A percentile compares a stretch with the other conserved stretches of the same genome.
Conservation (phyloP, 2,888 invertebrate genomes). For the Hypomecis punctinalis region DNA sequence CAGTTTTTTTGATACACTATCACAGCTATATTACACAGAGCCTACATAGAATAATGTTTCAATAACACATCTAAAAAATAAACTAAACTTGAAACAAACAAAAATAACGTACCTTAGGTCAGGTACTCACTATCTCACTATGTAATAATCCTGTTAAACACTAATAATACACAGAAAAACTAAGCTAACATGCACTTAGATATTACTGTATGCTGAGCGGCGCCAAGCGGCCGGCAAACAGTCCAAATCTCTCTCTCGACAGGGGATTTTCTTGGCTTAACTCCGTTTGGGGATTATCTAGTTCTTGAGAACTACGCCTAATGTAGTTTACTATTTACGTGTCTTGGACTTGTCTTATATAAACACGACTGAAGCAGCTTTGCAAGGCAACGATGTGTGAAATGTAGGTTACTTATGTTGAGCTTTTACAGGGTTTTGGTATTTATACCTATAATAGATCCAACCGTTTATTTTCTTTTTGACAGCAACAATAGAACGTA, state of each 20-base stretch:
- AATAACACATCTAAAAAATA: not conserved
- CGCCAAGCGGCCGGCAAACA: constrained; percentile 55
- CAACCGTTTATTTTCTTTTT: no score
- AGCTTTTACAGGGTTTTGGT: not conserved
- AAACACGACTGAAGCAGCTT: constrained; percentile 37
- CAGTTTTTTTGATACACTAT: no score
- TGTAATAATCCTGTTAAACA: constrained; percentile 4
- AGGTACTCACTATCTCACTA: constrained; percentile 30
- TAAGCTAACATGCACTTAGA: constrained; percentile 46
- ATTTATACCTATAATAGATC: no score
- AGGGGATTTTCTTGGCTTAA: constrained; percentile 66
- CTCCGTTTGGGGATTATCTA: constrained; percentile 65
- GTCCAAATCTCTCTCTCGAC: constrained; percentile 48
- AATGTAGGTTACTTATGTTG: constrained; percentile 7
- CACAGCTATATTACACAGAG: no score
- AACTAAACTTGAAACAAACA: not conserved
- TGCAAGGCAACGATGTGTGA: constrained; percentile 39
- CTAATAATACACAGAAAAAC: constrained; percentile 36
- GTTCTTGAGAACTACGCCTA: constrained; percentile 50
- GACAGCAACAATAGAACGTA: no score
- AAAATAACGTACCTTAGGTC: constrained; percentile 34
- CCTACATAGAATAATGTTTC: no score
- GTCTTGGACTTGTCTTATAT: constrained; percentile 44
- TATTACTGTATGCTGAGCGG: constrained; percentile 47
- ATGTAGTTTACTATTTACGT: constrained; percentile 49